These are phyloP conservation scores for Heliconius hermathena DNA, from an alignment of 1,140 invertebrate species.

Conservation along the genomic window DNA sequence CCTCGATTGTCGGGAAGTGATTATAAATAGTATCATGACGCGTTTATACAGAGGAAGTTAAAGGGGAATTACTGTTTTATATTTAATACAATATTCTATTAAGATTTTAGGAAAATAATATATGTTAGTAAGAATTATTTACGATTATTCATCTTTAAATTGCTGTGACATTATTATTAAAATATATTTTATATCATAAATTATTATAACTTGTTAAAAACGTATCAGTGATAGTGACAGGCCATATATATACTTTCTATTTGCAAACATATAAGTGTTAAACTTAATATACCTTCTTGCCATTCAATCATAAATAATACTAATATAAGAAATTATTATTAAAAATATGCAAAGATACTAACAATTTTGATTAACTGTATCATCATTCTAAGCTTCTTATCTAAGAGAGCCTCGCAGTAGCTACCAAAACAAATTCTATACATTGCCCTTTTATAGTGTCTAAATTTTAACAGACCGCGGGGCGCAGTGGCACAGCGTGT, in stretches of 20 bases:
- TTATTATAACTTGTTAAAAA: not conserved
- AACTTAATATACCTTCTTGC: not conserved
- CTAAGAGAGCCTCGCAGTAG: no score
- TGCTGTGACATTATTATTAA: no score
- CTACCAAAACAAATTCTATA: no score
- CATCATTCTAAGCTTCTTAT: no score
- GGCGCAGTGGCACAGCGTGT: not conserved
- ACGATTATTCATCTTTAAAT: not conserved
- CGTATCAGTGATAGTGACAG: not conserved
- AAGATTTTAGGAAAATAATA: not conserved
- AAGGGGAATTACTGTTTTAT: not conserved
- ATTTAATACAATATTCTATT: not conserved
- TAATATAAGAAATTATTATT: no score
- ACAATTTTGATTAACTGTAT: no score
- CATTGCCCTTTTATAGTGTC: no score
- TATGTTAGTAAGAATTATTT: not conserved
- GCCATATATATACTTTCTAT: not conserved
- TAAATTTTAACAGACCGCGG: no score
- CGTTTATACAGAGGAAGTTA: not conserved
- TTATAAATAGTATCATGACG: slow-evolving; percentile 5
- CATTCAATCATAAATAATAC: no score
- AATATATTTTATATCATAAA: not conserved
- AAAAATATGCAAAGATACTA: no score
- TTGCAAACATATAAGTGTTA: not conserved
- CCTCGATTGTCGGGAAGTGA: not conserved